These are phyloP conservation scores for Halictus ligatus DNA, from an alignment of 2,888 invertebrate genomes.

Conservation along the genomic window DNA sequence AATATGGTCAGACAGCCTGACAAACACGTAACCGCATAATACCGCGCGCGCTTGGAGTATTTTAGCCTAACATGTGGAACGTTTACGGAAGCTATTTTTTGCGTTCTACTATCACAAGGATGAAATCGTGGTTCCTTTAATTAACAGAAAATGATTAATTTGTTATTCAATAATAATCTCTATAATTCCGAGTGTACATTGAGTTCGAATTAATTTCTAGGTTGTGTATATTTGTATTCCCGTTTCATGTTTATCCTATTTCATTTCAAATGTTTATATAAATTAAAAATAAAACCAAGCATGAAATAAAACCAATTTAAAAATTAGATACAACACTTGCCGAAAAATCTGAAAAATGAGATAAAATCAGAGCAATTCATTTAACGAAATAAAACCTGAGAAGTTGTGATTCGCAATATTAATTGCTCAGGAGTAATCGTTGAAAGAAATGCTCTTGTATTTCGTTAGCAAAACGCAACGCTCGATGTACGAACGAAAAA, in stretches of 20 bases:
- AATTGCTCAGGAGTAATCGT: no score
- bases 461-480: no score
- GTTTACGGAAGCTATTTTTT: neutral
- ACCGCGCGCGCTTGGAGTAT: neutral
- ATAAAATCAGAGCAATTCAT: no score
- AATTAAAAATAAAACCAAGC: neutral
- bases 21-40: neutral
- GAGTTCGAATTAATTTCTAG: neutral
- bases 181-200: neutral
- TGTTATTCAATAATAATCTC: neutral
- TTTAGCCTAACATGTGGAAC: neutral
- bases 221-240: neutral
- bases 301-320: neutral
- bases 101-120: neutral
- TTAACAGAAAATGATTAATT: neutral
- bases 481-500: no score
- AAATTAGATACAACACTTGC: neutral
- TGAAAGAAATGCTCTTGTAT: no score
- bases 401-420: no score
- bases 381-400: no score
- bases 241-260: neutral
- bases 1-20: slow-evolving; percentile 27
- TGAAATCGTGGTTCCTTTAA: neutral
- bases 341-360: neutral
- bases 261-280: neutral